These are phyloP conservation scores for Dendrolimus punctatus DNA, from an alignment of 1,140 invertebrate species.

Conservation along the genomic window DNA sequence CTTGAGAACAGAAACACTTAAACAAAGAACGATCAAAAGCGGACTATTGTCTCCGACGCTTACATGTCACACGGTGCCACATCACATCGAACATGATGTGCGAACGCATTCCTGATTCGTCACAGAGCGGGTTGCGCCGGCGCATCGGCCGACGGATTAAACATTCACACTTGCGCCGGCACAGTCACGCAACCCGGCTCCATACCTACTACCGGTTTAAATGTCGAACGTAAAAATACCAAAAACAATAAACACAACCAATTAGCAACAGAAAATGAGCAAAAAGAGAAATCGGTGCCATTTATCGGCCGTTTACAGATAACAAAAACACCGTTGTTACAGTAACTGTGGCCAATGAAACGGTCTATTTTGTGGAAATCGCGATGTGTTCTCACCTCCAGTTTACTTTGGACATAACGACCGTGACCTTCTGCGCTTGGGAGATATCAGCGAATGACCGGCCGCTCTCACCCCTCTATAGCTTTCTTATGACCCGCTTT, in stretches of 20 bases:
- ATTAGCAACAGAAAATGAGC: constrained; percentile 26
- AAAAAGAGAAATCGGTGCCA: constrained; percentile 34
- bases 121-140: constrained; percentile 11
- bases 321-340: constrained; percentile 30
- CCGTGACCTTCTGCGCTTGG: constrained; percentile 54
- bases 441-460: constrained; percentile 54
- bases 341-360: constrained; percentile 27
- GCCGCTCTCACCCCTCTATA: constrained; percentile 36
- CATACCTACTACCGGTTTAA: constrained; percentile 21
- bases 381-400: constrained; percentile 16
- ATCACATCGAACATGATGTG: constrained; percentile 34
- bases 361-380: constrained; percentile 25
- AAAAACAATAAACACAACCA: constrained; percentile 18
- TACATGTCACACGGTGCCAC: constrained; percentile 24
- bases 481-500: constrained; percentile 69
- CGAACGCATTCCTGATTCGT: constrained; percentile 60
- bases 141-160: constrained; percentile 2
- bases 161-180: constrained; percentile 22
- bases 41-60: constrained; percentile 13
- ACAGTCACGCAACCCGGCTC: constrained; percentile 20
- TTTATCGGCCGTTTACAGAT: constrained; percentile 26
- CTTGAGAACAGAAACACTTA: constrained; percentile 37
- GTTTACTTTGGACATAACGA: constrained; percentile 36
- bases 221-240: constrained; percentile 20
- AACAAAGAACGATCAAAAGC: constrained; percentile 32